Conservation (phyloP, 23 tunicate genomes). For the Diplosoma virens region DNA sequence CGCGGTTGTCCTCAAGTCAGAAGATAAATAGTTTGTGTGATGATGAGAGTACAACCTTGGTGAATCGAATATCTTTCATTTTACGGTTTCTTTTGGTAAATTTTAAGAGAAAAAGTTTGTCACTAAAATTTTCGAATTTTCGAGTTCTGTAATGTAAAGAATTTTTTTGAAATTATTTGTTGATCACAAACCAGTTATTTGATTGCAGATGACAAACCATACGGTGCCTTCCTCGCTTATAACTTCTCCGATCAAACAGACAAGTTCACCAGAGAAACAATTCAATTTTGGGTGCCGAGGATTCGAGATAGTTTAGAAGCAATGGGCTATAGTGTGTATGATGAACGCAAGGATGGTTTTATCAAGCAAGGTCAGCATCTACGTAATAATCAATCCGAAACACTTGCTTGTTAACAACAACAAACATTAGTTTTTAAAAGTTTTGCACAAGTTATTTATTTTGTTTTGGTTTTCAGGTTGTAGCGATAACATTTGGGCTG, state of each 20-base stretch:
- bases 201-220: constrained; percentile 54
- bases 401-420: neutral
- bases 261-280: constrained; percentile 27
- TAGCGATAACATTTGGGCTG: neutral
- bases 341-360: constrained; percentile 21
- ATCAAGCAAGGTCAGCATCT: neutral
- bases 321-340: constrained; percentile 32
- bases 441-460: too few relatives aligned
- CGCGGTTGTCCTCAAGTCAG: too few relatives aligned
- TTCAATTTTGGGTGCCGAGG: neutral
- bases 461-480: constrained; percentile 25
- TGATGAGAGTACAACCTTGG: too few relatives aligned
- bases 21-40: too few relatives aligned
- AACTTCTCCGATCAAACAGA: constrained; percentile 50
- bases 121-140: too few relatives aligned
- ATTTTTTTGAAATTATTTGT: too few relatives aligned
- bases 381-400: neutral
- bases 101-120: too few relatives aligned
- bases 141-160: too few relatives aligned
- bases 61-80: too few relatives aligned
- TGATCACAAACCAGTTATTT: too few relatives aligned
- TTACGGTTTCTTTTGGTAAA: too few relatives aligned
- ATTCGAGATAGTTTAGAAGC: constrained; percentile 12
- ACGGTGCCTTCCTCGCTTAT: constrained; percentile 54
- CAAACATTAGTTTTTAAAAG: too few relatives aligned